Base-by-base conservation (phyloP, 2,113 vertebrate genomes). In the Microtus oregoni region DNA sequence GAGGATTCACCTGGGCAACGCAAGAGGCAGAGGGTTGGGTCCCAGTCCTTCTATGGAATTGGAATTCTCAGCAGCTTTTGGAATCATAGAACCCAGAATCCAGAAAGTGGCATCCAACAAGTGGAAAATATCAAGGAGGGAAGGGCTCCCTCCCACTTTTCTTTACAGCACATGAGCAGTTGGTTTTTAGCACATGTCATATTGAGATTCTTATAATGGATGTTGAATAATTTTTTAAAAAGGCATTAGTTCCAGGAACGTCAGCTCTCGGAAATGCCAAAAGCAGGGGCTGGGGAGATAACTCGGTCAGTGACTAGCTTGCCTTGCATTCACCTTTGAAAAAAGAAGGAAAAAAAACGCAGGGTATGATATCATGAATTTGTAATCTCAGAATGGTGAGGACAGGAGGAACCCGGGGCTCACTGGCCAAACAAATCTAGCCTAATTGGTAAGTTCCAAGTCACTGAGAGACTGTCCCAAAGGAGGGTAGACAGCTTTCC, bases 11-110 rank as follows among this genome's bases (percentile, higher is more conserved):
- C 65, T 2, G 47, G 32, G 30, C 17, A 0, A 22, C 13, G 2
- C 2, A 0, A 1, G 30, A 52, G 35, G 35, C 17, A 0, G 0
- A 22, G 30, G 4, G 0, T 6, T 12, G 2, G 1, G 10, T 8
- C 41, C n/a, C 17, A 7, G 9, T 7, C 55, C 61, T 10, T 47
- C 35, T 47, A 2, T 0, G 13, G 76, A 6, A 6, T 10, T 2
- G 0, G 26, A n/a, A 12, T 81, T 35, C 70, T 90, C 9, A 4
- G 10, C 7, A 22, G 22, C 11, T 52, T 75, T 50, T 73, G 83
- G 44, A 38, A 68, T 79, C 77, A 35, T 63, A 17, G 2, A 38
- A 35, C 28, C 15, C 90, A 20, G 8, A 2, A 11, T 68, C 44
- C 22, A 82, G 77, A 50, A 79, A 86, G 44, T 22, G 24, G 19